phyloP scores from a whole-genome alignment of 2,113 vertebrate genomes.

The Cyprinodon brontotheroides region DNA sequence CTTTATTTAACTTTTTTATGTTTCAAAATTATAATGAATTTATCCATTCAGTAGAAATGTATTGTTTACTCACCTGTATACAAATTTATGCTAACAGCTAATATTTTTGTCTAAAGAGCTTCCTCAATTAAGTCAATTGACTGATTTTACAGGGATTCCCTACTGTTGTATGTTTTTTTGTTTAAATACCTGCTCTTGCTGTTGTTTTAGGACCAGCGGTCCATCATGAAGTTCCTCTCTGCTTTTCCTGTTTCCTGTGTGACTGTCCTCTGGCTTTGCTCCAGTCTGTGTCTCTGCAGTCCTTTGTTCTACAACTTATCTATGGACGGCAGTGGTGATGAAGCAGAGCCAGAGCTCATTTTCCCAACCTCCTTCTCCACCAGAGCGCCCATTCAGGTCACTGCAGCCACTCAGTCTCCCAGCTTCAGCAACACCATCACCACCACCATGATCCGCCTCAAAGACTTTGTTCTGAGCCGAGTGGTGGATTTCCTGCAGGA shows the following conservation, averaged over 20 bases:
- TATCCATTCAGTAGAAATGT: neutral
- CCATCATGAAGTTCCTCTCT: conserved; percentile 64
- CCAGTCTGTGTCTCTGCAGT: neutral
- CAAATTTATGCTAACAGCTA: neutral
- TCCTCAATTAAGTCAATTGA: neutral
- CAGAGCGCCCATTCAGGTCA: conserved; percentile 18
- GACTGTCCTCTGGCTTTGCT: conserved; percentile 69
- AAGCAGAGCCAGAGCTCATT: conserved; percentile 77
- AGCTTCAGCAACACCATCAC: conserved; percentile 77
- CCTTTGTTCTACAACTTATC: conserved; percentile 75
- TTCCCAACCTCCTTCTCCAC: conserved; percentile 73
- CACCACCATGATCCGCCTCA: conserved; percentile 82
- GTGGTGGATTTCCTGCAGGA: conserved; percentile 90
- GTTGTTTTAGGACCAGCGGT: conserved; percentile 49
- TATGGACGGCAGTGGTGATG: conserved; percentile 79
- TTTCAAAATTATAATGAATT: neutral
- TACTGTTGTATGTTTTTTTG: neutral
- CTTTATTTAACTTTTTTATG: neutral
- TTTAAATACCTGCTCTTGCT: conserved; percentile 18
- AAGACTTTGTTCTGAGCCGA: conserved; percentile 81
- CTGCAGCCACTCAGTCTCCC: conserved; percentile 48
- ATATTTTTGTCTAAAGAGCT: neutral
- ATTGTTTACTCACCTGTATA: neutral
- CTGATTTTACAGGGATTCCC: neutral
- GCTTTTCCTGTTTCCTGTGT: conserved; percentile 51